Evolutionary conservation across 2,797 vertebrate species (phyloP).

Genomic region (Falco novaeseelandiae): DNA sequence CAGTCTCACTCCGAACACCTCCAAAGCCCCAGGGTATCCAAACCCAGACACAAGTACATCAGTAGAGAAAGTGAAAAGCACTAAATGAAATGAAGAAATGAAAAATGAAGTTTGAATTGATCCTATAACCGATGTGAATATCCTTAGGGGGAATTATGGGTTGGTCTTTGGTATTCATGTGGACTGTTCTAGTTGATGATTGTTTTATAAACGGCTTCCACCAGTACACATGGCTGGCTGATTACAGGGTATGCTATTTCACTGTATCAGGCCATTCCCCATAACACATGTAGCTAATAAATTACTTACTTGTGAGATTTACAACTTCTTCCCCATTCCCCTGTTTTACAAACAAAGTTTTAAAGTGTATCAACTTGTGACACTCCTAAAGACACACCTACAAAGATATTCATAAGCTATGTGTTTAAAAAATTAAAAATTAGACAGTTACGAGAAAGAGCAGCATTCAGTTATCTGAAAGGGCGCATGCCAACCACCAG

Average conservation of each 20-base stretch:
- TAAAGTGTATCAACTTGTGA: background rate
- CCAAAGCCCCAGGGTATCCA: background rate
- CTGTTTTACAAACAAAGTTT: background rate
- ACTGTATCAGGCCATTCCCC: background rate
- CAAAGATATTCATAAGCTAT: background rate
- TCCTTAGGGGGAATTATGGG: background rate
- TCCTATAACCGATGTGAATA: background rate
- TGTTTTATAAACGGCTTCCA: background rate
- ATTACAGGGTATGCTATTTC: background rate
- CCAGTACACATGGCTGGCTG: background rate
- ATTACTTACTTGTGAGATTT: background rate
- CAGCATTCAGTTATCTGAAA: background rate
- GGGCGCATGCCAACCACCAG: background rate
- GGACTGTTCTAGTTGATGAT: background rate
- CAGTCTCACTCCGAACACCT: background rate
- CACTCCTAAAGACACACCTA: background rate
- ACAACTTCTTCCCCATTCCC: background rate
- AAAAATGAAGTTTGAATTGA: background rate
- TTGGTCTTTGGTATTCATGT: background rate
- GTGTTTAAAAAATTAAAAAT: background rate
- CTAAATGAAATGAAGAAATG: background rate
- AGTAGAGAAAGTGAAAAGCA: background rate
- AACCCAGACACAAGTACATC: background rate
- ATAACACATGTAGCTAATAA: background rate
- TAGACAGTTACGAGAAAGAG: background rate